Evolutionary conservation across 2,888 invertebrate genomes (phyloP), one percentile per base, ranked within the genome.

Genomic region (Hirtodrosophila confusa): DNA sequence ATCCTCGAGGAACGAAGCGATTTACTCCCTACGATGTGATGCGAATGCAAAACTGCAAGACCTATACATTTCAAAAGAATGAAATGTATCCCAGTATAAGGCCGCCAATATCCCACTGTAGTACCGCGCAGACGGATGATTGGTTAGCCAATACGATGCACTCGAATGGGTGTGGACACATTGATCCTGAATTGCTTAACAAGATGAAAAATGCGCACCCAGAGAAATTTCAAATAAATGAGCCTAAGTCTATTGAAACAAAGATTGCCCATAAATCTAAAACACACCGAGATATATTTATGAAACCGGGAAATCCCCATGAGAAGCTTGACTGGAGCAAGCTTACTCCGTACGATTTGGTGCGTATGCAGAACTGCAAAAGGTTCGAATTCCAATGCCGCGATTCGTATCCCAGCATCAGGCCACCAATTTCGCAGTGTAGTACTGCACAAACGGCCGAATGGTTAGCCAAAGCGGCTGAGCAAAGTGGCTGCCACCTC

Each of bases 381-480:
- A 8, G 64, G 0, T 61, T 44, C 3, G 43, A 61, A 0, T 51
- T 66, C 7, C 35, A 31, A 0, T n/a, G 10, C 0, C 3, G 27
- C 4, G 85, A 87, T n/a, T 37, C 6, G 0, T 87, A 82, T 43
- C 67, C 69, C 4, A 66, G 9, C 12, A 68, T 82, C 1, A 43
- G 55, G 3, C 72, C 85, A 0, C 56, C 69, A 0, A 23, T 53
- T 10, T 84, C 71, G 4, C 47, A 9, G 2, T 86, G 85, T 36
- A 41, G 27, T 33, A 36, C 41, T 1, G n/a, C 10, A 0, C 9
- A 56, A 17, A 60, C 80, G 4, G 44, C 51, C 0, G 36, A 61
- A 0, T 69, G 60, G 64, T 33, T 82, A 7, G 23, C 24, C 0
- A 40, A 64, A 2, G 17, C 57, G 0, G 23, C 55, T 6, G 63